phyloP scores from a whole-genome alignment of 2,797 vertebrate species.

The Denticeps clupeoides region DNA sequence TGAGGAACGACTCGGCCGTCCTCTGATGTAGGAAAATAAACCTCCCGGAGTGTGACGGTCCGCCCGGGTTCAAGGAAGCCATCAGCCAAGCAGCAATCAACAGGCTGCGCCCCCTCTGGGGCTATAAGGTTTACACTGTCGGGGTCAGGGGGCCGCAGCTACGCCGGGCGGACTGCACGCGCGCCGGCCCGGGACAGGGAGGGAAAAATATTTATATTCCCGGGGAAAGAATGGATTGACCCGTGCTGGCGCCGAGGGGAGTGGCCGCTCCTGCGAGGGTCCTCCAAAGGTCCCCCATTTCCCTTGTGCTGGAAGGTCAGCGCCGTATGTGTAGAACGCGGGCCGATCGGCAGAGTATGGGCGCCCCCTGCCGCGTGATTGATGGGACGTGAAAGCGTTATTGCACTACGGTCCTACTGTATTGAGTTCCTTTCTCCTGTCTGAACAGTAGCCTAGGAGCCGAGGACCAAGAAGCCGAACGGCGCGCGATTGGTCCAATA shows the following conservation, averaged over 20 bases:
- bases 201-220: conserved; percentile 30
- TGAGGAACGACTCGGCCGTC: conserved; percentile 48
- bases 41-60: conserved; percentile 47
- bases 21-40: conserved; percentile 39
- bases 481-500: background rate
- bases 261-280: too few species aligned
- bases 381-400: background rate
- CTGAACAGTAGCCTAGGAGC: background rate
- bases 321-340: background rate
- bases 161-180: background rate
- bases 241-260: conserved; percentile 8
- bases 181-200: background rate
- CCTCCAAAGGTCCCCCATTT: too few species aligned
- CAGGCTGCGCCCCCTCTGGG: conserved; percentile 47
- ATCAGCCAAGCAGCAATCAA: conserved; percentile 60
- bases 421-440: background rate
- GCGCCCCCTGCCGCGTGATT: background rate
- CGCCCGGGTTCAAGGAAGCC: conserved; percentile 53
- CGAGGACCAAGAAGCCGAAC: conserved; percentile 1
- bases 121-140: conserved; percentile 43
- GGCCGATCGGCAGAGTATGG: too few species aligned
- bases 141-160: background rate
- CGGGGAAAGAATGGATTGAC: conserved; percentile 20
- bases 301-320: conserved; percentile 8
- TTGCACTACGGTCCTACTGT: background rate